Evolutionary conservation across 2,113 vertebrate species (phyloP).

Genomic region (Odocoileus virginianus): DNA sequence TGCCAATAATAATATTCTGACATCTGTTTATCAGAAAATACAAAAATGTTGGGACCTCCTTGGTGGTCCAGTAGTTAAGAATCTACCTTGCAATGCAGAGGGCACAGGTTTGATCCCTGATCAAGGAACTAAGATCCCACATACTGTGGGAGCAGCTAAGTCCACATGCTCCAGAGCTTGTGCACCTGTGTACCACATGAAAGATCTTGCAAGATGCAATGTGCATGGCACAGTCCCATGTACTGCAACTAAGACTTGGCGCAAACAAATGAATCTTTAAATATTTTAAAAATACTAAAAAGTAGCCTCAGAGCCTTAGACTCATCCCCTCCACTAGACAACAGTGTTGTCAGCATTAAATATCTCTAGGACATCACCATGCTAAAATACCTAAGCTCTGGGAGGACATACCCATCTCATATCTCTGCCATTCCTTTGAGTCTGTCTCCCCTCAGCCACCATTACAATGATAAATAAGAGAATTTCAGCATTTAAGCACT

Average conservation of each 20-base stretch:
- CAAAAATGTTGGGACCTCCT: not conserved
- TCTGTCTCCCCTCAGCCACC: not conserved
- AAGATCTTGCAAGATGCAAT: not conserved
- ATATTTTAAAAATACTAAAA: not conserved
- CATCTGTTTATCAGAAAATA: not conserved
- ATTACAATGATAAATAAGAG: not conserved
- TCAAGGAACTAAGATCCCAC: not conserved
- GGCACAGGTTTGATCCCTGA: not conserved
- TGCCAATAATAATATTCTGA: not conserved
- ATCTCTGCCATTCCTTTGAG: not conserved
- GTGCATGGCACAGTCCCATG: not conserved
- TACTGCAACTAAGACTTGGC: not conserved
- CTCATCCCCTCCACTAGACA: not conserved
- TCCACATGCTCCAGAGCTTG: not conserved
- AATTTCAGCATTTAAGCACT: not conserved
- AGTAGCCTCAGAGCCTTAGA: not conserved
- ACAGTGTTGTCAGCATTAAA: not conserved
- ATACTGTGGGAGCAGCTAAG: not conserved
- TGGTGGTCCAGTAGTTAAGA: not conserved
- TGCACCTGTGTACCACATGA: not conserved
- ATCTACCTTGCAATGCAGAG: not conserved
- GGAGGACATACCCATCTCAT: not conserved
- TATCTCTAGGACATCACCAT: not conserved
- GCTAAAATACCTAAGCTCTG: not conserved
- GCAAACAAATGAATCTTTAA: not conserved